These are phyloP conservation scores for Tuberolachnus salignus DNA, from an alignment of 2,888 invertebrate genomes.

Conservation along the genomic window DNA sequence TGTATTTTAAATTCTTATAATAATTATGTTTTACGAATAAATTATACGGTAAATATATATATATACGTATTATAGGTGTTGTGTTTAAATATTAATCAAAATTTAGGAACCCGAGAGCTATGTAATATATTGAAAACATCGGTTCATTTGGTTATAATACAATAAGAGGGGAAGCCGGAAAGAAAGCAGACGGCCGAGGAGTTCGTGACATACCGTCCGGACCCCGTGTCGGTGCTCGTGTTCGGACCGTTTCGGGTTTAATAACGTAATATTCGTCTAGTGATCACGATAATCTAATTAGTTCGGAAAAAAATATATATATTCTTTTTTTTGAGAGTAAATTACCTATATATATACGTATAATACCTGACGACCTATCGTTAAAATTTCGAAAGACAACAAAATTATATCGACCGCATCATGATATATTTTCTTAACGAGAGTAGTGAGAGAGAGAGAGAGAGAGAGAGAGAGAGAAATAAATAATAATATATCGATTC, in stretches of 20 bases:
- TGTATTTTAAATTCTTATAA: no score
- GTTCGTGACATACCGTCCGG: constrained; percentile 49
- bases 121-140: no score
- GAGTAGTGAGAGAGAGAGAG: no score
- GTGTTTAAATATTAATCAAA: no score
- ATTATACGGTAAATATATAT: no score
- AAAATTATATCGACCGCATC: constrained; percentile 11
- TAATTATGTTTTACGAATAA: no score
- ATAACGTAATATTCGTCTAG: constrained; percentile 47
- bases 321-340: constrained; percentile 3
- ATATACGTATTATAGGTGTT: no score
- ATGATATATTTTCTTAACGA: constrained; percentile 2
- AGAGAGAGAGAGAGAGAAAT: no score
- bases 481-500: constrained; percentile 36
- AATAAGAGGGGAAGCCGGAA: constrained; percentile 7
- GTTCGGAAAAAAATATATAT: constrained; percentile 5
- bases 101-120: no score
- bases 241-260: constrained; percentile 22
- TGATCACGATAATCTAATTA: constrained; percentile 55
- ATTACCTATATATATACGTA: neutral
- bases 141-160: no score
- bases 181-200: constrained; percentile 34
- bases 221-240: constrained; percentile 15
- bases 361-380: constrained; percentile 5
- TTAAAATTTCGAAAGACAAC: constrained; percentile 38